A percentile compares a stretch with the other conserved stretches of the same genome.
These are phyloP conservation scores for Sus cebifrons DNA, from an alignment of 2,797 vertebrate genomes.

Conservation along the genomic window DNA sequence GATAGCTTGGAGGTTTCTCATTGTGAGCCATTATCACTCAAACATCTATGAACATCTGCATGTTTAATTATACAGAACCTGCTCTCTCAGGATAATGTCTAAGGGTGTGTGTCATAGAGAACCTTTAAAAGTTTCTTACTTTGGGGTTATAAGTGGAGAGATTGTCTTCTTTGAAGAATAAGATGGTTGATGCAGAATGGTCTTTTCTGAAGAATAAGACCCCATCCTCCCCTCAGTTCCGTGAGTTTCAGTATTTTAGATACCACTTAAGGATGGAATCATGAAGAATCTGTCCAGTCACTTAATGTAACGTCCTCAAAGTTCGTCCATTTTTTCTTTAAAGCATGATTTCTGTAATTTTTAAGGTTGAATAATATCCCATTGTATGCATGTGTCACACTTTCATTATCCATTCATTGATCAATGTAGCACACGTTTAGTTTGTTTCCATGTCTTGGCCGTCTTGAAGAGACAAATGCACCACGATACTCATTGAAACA, in stretches of 20 bases:
- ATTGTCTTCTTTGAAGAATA: not conserved
- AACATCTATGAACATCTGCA: not conserved
- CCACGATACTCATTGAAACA: not conserved
- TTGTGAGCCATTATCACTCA: not conserved
- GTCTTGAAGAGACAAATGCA: not conserved
- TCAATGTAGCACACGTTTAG: not conserved
- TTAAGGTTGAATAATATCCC: not conserved
- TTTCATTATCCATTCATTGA: not conserved
- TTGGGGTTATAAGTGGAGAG: not conserved
- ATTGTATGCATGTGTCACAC: not conserved
- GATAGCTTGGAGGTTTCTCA: not conserved
- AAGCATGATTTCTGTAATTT: not conserved
- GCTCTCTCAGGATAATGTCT: not conserved
- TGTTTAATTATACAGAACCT: not conserved
- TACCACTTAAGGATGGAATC: not conserved
- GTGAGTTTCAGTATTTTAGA: not conserved
- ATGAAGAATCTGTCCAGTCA: not conserved
- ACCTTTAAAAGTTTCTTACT: not conserved
- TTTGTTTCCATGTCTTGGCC: not conserved
- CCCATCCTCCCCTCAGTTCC: not conserved
- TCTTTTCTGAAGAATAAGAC: not conserved
- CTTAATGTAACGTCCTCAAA: not conserved
- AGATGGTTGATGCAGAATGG: not conserved
- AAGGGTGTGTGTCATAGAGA: not conserved
- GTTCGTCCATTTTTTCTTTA: not conserved